Percentiles rank a stretch among this genome's conserved stretches.
Conservation (phyloP, 2,113 vertebrate genomes). For the Gobio gobio region DNA sequence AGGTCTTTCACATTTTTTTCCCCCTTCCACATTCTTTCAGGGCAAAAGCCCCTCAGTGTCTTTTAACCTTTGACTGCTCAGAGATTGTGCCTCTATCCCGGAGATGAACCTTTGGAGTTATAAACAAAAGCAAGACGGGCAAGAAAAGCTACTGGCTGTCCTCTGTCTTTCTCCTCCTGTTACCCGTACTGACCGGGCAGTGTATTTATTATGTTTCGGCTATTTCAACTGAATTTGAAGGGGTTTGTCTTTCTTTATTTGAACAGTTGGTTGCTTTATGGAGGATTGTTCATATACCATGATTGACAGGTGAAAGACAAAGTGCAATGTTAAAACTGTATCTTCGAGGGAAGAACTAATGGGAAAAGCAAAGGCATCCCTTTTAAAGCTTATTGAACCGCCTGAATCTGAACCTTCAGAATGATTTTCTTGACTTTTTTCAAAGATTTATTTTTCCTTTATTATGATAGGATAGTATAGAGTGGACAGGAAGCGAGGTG, state of each 20-base stretch:
- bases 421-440: neutral
- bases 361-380: neutral
- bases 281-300: neutral
- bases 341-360: neutral
- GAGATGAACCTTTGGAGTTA: constrained; percentile 18
- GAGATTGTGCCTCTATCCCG: constrained; percentile 21
- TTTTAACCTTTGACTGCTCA: constrained; percentile 44
- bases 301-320: constrained; percentile 3
- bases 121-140: constrained; percentile 31
- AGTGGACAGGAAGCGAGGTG: too few relatives aligned
- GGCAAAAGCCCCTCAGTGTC: constrained; percentile 32
- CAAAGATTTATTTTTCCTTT: too few relatives aligned
- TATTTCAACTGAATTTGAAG: neutral
- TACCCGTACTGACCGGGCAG: neutral
- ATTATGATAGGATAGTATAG: too few relatives aligned
- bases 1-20: neutral
- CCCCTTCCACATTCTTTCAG: constrained; percentile 10
- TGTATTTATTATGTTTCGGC: neutral
- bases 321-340: neutral
- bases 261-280: neutral
- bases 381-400: neutral
- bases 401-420: neutral
- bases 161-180: constrained; percentile 5
- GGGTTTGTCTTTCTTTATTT: constrained; percentile 13
- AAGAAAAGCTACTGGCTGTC: constrained; percentile 16